These are phyloP conservation scores for Drosophila dives DNA, from an alignment of 2,888 invertebrate species.

Conservation along the genomic window DNA sequence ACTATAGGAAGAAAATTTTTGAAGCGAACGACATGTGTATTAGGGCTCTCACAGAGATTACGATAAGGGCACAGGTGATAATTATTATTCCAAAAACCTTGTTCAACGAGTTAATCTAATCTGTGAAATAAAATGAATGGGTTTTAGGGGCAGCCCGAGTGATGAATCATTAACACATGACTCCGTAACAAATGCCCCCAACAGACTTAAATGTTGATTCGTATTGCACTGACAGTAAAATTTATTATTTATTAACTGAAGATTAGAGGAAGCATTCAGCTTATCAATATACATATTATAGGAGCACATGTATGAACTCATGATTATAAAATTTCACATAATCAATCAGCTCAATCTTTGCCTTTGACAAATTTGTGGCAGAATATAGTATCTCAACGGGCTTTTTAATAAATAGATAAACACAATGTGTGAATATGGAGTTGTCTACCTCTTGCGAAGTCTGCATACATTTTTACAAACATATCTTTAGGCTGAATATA, in stretches of 20 bases:
- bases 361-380: neutral
- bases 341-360: neutral
- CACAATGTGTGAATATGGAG: neutral
- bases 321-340: neutral
- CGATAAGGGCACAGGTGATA: constrained; percentile 5
- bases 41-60: constrained; percentile 8
- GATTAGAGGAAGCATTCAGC: neutral
- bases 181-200: constrained; percentile 11
- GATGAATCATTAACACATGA: constrained; percentile 45
- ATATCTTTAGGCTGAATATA: constrained; percentile 6
- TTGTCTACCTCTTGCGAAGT: neutral
- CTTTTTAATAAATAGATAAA: neutral
- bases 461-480: neutral
- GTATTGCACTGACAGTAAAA: neutral
- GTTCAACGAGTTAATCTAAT: constrained; percentile 23
- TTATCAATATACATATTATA: constrained; percentile 1
- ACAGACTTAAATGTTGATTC: constrained; percentile 8
- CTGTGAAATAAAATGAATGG: constrained; percentile 33
- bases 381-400: too few relatives aligned
- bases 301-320: neutral
- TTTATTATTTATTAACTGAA: neutral
- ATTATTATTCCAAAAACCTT: constrained; percentile 19
- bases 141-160: neutral
- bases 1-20: neutral
- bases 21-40: neutral